Percentiles rank a stretch among this genome's conserved stretches.
Evolutionary conservation across 2,888 invertebrate genomes (phyloP).

Genomic region (Mythimna albipuncta): DNA sequence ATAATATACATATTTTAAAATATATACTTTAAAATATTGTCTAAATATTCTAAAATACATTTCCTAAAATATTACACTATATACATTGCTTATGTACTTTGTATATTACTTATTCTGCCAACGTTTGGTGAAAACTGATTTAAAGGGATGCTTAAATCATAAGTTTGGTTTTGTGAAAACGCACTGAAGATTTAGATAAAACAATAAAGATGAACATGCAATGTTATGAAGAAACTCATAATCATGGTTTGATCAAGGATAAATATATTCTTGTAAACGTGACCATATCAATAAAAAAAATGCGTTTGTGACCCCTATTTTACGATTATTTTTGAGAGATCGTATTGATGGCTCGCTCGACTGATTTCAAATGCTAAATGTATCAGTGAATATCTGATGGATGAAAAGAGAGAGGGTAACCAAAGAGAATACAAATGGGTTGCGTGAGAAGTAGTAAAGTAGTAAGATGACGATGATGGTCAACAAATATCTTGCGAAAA

Average conservation of each 20-base stretch:
- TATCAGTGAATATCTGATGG: background rate
- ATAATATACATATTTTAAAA: slow-evolving; percentile 44
- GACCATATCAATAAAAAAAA: slow-evolving; percentile 26
- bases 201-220: background rate
- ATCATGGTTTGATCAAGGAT: background rate
- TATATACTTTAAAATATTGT: slow-evolving; percentile 36
- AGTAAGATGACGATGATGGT: no score
- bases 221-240: background rate
- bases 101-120: slow-evolving; percentile 47
- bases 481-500: no score
- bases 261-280: background rate
- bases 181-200: slow-evolving; percentile 24
- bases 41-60: slow-evolving; percentile 42
- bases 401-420: no score
- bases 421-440: no score
- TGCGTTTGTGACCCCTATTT: slow-evolving; percentile 8
- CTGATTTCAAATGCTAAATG: background rate
- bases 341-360: background rate
- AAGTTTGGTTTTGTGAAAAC: slow-evolving; percentile 13
- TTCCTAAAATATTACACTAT: slow-evolving; percentile 35
- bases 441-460: no score
- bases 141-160: slow-evolving; percentile 16
- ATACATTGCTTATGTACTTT: slow-evolving; percentile 33
- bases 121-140: slow-evolving; percentile 5
- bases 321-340: slow-evolving; percentile 15